Evolutionary conservation across 2,797 vertebrate species (phyloP).

Genomic region (Sebastes variabilis): DNA sequence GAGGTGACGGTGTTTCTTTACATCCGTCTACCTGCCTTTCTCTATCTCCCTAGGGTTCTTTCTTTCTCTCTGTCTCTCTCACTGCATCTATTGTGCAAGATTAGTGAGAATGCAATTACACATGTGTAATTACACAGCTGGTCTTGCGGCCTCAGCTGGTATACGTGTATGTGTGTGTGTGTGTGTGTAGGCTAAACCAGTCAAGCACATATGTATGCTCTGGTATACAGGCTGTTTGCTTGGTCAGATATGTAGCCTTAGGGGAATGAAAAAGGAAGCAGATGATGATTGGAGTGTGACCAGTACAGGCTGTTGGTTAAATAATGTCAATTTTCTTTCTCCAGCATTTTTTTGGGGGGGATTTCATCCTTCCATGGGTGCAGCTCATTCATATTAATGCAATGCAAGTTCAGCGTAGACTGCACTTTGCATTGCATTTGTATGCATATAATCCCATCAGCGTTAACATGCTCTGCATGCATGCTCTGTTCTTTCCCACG

Average conservation of each 20-base stretch:
- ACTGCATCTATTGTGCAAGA: slow-evolving; percentile 43
- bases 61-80: slow-evolving; percentile 14
- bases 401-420: slow-evolving; percentile 24
- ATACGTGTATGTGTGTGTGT: slow-evolving; percentile 1
- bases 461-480: slow-evolving; percentile 1
- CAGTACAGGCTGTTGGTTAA: slow-evolving; percentile 24
- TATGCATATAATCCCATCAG: background rate
- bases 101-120: slow-evolving; percentile 45
- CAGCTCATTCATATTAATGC: slow-evolving; percentile 55
- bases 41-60: background rate
- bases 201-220: slow-evolving; percentile 31
- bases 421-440: slow-evolving; percentile 5
- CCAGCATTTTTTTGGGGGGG: background rate
- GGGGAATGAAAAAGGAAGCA: slow-evolving; percentile 24
- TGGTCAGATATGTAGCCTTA: slow-evolving; percentile 34
- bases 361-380: slow-evolving; percentile 23
- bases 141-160: slow-evolving; percentile 59
- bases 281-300: slow-evolving; percentile 28
- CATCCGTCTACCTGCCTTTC: slow-evolving; percentile 36
- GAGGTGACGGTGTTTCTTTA: slow-evolving; percentile 33
- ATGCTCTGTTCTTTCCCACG: background rate
- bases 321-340: slow-evolving; percentile 16
- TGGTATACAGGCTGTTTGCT: slow-evolving; percentile 41
- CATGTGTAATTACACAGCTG: slow-evolving; percentile 61
- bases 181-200: slow-evolving; percentile 48